Conservation (phyloP, 2,888 invertebrate genomes). For the Lymantria monacha region DNA sequence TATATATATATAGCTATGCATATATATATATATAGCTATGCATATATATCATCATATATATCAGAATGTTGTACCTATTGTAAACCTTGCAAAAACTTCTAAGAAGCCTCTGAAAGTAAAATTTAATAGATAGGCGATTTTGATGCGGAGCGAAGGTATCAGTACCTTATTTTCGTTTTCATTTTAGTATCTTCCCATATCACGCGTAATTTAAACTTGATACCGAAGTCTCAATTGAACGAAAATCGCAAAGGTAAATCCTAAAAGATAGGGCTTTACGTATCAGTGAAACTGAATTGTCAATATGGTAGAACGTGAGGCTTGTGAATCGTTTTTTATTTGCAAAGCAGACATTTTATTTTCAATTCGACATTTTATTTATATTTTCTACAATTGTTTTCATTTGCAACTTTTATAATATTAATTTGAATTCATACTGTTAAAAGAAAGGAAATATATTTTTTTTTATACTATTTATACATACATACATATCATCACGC, state of each 20-base stretch:
- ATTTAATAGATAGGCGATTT: not conserved
- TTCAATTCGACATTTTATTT: not conserved
- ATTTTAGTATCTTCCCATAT: slow-evolving; percentile 18
- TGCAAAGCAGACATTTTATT: not conserved
- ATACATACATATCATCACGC: too few relatives aligned
- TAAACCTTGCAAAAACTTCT: not conserved
- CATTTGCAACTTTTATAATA: too few relatives aligned
- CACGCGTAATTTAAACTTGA: slow-evolving; percentile 29
- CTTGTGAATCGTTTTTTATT: not conserved
- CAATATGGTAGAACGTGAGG: slow-evolving; percentile 38
- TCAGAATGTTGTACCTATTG: not conserved
- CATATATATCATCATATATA: not conserved
- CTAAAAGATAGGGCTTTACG: slow-evolving; percentile 41
- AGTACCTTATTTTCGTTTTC: not conserved
- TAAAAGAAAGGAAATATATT: too few relatives aligned
- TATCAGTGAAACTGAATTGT: slow-evolving; percentile 49
- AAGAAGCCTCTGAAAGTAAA: not conserved
- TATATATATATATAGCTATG: too few relatives aligned
- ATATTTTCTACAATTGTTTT: too few relatives aligned
- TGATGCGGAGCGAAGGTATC: not conserved
- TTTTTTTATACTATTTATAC: too few relatives aligned
- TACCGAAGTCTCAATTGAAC: slow-evolving; percentile 30
- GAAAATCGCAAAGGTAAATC: slow-evolving; percentile 35
- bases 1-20: too few relatives aligned
- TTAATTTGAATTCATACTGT: too few relatives aligned